Conservation (phyloP, 2,797 vertebrate genomes). For the Sebastes melanostomus region DNA sequence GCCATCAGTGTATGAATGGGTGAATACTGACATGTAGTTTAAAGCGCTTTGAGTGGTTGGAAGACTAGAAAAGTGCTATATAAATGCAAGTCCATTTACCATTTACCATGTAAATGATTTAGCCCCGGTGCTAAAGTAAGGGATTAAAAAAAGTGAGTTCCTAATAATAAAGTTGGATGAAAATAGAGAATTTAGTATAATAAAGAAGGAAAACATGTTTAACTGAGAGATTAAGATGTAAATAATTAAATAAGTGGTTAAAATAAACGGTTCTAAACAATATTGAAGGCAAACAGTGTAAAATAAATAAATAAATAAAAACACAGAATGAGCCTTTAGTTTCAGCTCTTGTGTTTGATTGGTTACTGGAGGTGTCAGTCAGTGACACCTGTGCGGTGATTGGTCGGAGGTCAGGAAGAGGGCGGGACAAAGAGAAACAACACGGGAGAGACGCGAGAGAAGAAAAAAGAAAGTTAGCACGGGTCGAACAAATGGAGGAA, state of each 20-base stretch:
- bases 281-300: neutral
- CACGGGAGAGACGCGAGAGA: neutral
- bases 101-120: neutral
- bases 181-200: neutral
- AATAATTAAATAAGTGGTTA: neutral
- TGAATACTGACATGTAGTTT: too few relatives aligned
- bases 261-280: neutral
- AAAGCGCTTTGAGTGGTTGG: too few relatives aligned
- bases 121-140: neutral
- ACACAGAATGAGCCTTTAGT: neutral
- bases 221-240: neutral
- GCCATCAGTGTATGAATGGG: too few relatives aligned
- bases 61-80: too few relatives aligned
- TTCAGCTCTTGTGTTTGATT: neutral
- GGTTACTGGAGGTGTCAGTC: neutral
- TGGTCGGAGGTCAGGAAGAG: neutral
- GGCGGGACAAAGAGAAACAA: neutral
- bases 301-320: neutral
- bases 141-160: neutral
- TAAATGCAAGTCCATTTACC: too few relatives aligned
- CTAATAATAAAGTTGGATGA: neutral
- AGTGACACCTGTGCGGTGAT: neutral
- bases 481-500: neutral
- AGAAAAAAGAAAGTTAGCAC: neutral
- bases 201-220: too few relatives aligned